Base-by-base conservation (phyloP, 2,797 vertebrate species). In the Tinamus major region DNA sequence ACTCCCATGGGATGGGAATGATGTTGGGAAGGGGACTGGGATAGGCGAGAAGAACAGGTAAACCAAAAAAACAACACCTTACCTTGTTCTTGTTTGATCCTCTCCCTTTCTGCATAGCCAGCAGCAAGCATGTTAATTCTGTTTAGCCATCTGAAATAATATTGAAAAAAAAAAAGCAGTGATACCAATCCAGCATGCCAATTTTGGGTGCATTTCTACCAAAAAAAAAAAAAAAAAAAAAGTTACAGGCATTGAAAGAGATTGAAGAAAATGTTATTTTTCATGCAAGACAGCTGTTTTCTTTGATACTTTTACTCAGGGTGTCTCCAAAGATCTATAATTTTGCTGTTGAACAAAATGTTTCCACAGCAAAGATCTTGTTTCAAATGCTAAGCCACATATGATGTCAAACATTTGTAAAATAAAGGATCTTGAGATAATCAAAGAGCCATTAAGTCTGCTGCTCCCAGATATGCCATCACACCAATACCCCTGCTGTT, bases 61-160 rank as follows among this genome's bases (percentile, higher is more conserved):
- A 92, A 94, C 6, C 79, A 85, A 87, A 89, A 87, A 72, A 85
- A 71, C 71, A 95, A 61, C 75, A 67, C 58, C 70, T 98, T 98
- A 99, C 99, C 99, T 97, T 99, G 99, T 80, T 99, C 99, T 97
- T 99, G 99, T 92, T 99, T 99, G 91, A 99, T 98, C 96, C 99
- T 98, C 96, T 99, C 99, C 89, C 98, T 98, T 97, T 99, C 99
- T 16, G 98, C 98, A 89, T 98, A 99, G 92, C 99, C 99, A 91
- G 99, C 99, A 78, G 99, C 99, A 7, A 99, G 98, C 98, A 99
- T 99, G 97, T 99, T 99, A 94, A 99, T 98, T 96, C 99, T 98
- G 97, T 99, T 99, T 96, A 99, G 98, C 99, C 99, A 99, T 87
- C 99, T 99, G 98, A 96, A 98, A 98, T 91, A 97, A 97, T 71